Conservation (phyloP, 2,113 vertebrate genomes). For the Columba janthina region DNA sequence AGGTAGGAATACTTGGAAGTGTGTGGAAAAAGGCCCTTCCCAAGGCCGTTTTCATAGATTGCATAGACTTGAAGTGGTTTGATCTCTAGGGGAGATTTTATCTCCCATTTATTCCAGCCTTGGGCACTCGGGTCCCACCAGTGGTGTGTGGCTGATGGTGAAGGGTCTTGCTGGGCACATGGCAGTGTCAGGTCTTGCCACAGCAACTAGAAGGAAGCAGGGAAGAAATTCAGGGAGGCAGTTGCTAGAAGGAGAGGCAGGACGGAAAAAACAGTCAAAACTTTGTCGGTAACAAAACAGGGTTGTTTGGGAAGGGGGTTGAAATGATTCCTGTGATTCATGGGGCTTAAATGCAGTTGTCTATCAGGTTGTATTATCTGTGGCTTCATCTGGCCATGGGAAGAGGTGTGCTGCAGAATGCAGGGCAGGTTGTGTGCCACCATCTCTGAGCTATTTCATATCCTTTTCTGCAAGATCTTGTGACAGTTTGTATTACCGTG, state of each 20-base stretch:
- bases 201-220: neutral
- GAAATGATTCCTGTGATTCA: conserved; percentile 40
- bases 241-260: neutral
- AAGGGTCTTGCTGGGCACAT: neutral
- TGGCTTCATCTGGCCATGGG: conserved; percentile 42
- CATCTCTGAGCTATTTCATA: conserved; percentile 30
- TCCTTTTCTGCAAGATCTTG: conserved; percentile 35
- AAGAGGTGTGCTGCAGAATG: conserved; percentile 39
- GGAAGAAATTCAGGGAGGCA: neutral
- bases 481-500: conserved; percentile 52
- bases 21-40: neutral
- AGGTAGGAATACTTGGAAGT: neutral
- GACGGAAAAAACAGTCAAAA: neutral
- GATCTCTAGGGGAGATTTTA: neutral
- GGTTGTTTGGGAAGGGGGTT: conserved; percentile 35
- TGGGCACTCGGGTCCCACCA: neutral
- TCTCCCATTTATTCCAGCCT: neutral
- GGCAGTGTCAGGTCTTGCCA: fast-evolving
- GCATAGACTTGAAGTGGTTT: neutral
- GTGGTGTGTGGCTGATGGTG: fast-evolving
- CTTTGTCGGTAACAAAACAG: conserved; percentile 21
- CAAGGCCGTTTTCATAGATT: neutral
- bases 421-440: conserved; percentile 1
- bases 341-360: neutral
- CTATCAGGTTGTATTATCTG: conserved; percentile 23